Evolutionary conservation across 1,140 invertebrate genomes (phyloP).

Genomic region (Bombus breviceps): DNA sequence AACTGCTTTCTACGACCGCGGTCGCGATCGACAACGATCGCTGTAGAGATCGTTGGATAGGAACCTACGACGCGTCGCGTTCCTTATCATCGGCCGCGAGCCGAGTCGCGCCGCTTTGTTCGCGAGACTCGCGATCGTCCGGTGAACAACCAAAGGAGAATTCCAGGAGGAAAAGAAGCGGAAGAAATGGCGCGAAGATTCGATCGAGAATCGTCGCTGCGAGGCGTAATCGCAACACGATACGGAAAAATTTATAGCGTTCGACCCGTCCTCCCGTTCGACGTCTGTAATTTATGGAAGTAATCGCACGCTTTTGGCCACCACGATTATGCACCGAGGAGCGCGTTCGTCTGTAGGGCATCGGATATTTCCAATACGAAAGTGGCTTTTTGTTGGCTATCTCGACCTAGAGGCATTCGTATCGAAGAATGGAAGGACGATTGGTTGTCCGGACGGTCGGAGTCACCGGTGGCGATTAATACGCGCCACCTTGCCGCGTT

Average conservation of each 20-base stretch:
- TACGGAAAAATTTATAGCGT: neutral
- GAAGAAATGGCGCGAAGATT: neutral
- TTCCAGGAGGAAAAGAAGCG: too few relatives aligned
- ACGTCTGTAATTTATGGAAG: neutral
- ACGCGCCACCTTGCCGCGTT: neutral
- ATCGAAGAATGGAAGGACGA: neutral
- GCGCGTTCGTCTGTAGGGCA: neutral
- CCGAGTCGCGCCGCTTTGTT: neutral
- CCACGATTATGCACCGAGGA: neutral
- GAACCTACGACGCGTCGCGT: too few relatives aligned
- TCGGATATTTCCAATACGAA: neutral
- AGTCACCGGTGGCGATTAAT: neutral
- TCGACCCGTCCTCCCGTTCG: neutral
- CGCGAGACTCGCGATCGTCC: neutral
- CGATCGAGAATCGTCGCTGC: neutral
- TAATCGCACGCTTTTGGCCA: neutral
- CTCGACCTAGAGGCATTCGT: neutral
- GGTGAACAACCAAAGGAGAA: too few relatives aligned
- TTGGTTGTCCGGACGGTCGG: neutral
- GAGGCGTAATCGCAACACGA: neutral
- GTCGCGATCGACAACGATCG: neutral
- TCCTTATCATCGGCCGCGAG: neutral
- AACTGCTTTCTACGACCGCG: constrained; percentile 6
- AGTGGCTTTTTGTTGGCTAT: neutral
- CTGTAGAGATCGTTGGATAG: neutral